These are phyloP conservation scores for Eulemur mongoz DNA, from an alignment of 2,797 vertebrate genomes.

Conservation along the genomic window DNA sequence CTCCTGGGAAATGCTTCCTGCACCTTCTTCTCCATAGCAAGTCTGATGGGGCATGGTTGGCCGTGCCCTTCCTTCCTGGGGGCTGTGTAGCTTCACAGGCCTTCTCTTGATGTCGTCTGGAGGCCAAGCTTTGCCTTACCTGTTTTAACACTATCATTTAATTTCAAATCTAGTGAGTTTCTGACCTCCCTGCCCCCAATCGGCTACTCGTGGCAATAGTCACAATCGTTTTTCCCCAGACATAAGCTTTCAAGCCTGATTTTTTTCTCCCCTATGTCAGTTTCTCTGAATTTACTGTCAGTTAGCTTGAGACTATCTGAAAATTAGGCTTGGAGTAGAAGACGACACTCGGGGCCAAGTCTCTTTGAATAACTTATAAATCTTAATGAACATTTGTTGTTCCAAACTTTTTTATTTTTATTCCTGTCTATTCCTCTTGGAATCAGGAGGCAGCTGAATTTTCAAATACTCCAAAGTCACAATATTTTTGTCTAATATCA, in stretches of 20 bases:
- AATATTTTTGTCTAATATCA: background rate
- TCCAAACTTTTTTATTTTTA: background rate
- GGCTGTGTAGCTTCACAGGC: fast-evolving
- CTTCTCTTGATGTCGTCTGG: background rate
- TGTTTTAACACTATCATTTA: background rate
- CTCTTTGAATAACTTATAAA: background rate
- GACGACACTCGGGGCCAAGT: background rate
- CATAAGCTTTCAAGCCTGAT: background rate
- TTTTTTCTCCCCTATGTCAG: background rate
- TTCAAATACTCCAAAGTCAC: background rate
- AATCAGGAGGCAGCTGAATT: background rate
- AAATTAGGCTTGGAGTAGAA: background rate
- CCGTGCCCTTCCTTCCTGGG: fast-evolving
- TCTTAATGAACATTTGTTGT: background rate
- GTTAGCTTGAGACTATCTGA: background rate
- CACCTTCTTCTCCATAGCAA: background rate
- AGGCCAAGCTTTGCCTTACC: no score
- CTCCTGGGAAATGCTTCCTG: background rate
- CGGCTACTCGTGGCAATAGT: no score
- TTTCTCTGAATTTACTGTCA: background rate
- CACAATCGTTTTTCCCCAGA: background rate
- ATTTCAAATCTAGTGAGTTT: background rate
- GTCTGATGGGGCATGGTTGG: fast-evolving
- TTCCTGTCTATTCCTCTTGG: background rate
- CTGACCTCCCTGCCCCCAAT: background rate